Conservation (phyloP, 2,797 vertebrate genomes). For the Eupleurogrammus muticus region DNA sequence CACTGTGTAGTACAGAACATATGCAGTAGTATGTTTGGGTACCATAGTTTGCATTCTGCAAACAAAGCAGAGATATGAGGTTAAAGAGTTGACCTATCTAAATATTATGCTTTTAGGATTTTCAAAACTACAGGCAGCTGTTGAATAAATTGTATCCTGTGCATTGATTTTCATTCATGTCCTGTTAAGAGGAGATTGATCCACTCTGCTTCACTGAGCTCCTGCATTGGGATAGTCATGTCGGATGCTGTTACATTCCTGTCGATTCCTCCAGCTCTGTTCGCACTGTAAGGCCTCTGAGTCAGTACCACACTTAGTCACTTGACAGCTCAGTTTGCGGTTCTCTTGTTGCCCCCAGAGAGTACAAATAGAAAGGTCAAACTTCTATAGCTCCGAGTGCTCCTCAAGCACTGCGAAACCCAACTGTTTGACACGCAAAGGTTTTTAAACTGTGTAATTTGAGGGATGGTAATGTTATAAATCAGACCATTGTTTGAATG, state of each 20-base stretch:
- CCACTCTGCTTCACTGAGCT: slow-evolving; percentile 59
- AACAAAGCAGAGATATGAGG: slow-evolving; percentile 28
- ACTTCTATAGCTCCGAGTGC: slow-evolving; percentile 23
- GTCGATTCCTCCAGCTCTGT: slow-evolving; percentile 35
- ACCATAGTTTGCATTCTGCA: not conserved
- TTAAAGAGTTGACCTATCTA: slow-evolving; percentile 39
- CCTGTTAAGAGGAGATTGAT: slow-evolving; percentile 69
- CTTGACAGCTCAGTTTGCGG: slow-evolving; percentile 58
- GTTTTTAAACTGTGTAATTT: slow-evolving; percentile 35
- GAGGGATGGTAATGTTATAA: slow-evolving; percentile 1
- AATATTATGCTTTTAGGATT: slow-evolving; percentile 19
- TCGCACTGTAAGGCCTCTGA: slow-evolving; percentile 46
- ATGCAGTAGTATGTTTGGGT: slow-evolving; percentile 8
- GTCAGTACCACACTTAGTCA: slow-evolving; percentile 62
- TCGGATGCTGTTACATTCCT: slow-evolving; percentile 41
- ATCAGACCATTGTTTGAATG: not conserved
- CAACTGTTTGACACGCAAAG: slow-evolving; percentile 29
- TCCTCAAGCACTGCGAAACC: slow-evolving; percentile 28
- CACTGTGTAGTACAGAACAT: not conserved
- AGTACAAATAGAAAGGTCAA: slow-evolving; percentile 64
- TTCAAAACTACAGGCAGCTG: slow-evolving; percentile 36
- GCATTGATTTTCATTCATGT: slow-evolving; percentile 79
- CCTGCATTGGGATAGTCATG: slow-evolving; percentile 49
- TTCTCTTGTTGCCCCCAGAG: slow-evolving; percentile 41
- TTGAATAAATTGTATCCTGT: slow-evolving; percentile 56